Base-by-base conservation (phyloP, 2,797 vertebrate genomes). In the Harpagifer antarcticus region DNA sequence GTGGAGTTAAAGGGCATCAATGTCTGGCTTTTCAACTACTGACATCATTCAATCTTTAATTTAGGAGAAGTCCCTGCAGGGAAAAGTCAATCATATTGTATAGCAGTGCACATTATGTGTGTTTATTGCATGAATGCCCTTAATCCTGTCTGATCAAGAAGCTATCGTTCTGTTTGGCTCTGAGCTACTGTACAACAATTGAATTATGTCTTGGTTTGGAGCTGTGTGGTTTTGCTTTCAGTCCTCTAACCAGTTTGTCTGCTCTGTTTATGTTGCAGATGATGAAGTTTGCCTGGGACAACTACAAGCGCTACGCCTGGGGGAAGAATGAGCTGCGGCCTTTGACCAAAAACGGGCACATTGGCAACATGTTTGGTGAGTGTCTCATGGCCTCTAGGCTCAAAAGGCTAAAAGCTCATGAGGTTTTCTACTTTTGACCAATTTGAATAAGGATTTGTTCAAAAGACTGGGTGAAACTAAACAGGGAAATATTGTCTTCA, bases 261-360 rank as follows among this genome's bases (percentile, higher is more conserved):
- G 57, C 47, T 87, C 59, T 10, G 71, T 82, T 84, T 86, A 16
- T 86, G 72, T 86, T 89, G 2, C 94, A 99, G 98, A 99, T 99
- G 98, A 99, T 99, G 98, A 98, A 96, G 87, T 99, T 99, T 50
- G 96, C 98, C 82, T 99, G 98, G 98, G 96, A 97, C 84, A 99
- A 95, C 95, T 99, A 99, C 94, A 96, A 94, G 84, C 94, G 23
- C 13, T 98, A 96, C 0, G 98, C 98, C 6, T 96, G 99, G 92
- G 98, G 98, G 4, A 97, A 97, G 76, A 99, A 99, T 0, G 98
- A 99, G 86, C 96, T 99, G 57, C 95, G 96, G 31, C 98, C 98
- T 0, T 90, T 99, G 82, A 97, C 96, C 0, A 96, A 81, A 87
- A 98, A 98, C 0, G 98, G 98, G 65, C 98, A 98, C 75, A 94